Evolutionary conservation across 2,888 invertebrate species (phyloP).

Genomic region (Eupelmus urozonus): DNA sequence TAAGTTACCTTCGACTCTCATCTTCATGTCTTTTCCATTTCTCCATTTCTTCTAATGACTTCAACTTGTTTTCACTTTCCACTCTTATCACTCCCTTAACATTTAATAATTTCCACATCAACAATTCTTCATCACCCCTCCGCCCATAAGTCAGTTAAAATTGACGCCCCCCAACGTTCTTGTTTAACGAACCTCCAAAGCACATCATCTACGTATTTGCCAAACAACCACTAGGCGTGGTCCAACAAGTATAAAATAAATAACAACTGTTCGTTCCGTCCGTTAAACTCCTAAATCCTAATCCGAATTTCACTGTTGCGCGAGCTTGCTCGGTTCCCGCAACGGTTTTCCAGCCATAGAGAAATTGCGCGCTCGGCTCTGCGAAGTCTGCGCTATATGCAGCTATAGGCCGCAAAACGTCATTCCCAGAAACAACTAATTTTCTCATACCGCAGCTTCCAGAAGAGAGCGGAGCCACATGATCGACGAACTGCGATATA

Average conservation of each 20-base stretch:
- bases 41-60: slow-evolving; percentile 30
- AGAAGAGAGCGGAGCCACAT: not conserved
- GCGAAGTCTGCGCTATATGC: not conserved
- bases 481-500: slow-evolving; percentile 4
- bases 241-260: too few species aligned
- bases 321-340: not conserved
- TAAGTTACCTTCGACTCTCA: slow-evolving; percentile 3
- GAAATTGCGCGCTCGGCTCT: not conserved
- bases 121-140: too few species aligned
- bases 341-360: not conserved
- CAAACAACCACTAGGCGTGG: too few species aligned
- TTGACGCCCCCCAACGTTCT: too few species aligned
- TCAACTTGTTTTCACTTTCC: not conserved
- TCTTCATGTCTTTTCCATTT: slow-evolving; percentile 21
- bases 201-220: too few species aligned
- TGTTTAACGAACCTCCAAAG: too few species aligned
- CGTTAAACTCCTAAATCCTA: not conserved
- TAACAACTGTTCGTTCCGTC: not conserved
- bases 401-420: slow-evolving; percentile 7
- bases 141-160: too few species aligned
- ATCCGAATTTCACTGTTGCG: too few species aligned
- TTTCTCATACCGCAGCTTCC: not conserved
- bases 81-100: too few species aligned
- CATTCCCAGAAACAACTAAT: slow-evolving; percentile 36
- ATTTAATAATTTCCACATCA: not conserved